Evolutionary conservation across 2,888 invertebrate species (phyloP).

Genomic region (Mamestra brassicae): DNA sequence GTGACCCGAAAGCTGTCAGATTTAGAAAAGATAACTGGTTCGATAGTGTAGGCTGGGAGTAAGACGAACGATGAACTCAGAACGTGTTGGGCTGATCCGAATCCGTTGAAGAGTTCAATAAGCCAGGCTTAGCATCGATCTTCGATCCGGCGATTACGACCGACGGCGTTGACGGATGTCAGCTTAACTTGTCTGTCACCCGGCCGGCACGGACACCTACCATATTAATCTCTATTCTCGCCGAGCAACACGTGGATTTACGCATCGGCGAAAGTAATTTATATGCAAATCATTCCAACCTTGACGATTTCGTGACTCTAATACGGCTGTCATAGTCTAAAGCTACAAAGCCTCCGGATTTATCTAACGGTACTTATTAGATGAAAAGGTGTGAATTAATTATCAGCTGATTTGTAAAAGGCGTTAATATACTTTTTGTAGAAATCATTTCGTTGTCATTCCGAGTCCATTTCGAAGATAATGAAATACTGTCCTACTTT

Average conservation of each 20-base stretch:
- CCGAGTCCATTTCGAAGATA: constrained; percentile 24
- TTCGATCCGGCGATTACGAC: constrained; percentile 88
- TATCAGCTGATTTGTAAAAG: constrained; percentile 55
- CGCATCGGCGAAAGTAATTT: constrained; percentile 89
- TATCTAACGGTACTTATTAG: constrained; percentile 76
- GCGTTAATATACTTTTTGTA: constrained; percentile 53
- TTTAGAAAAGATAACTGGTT: constrained; percentile 82
- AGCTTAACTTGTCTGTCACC: constrained; percentile 89
- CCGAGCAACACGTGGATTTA: constrained; percentile 90
- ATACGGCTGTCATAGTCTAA: constrained; percentile 80
- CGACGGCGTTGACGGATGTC: constrained; percentile 90
- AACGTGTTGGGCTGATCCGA: constrained; percentile 79
- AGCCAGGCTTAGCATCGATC: constrained; percentile 89
- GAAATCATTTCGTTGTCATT: constrained; percentile 19
- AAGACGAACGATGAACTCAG: constrained; percentile 78
- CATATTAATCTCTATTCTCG: constrained; percentile 89
- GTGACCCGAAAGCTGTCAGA: constrained; percentile 83
- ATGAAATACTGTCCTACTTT: constrained; percentile 19
- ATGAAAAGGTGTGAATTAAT: constrained; percentile 75
- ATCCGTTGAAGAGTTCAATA: constrained; percentile 87
- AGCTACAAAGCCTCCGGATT: constrained; percentile 78
- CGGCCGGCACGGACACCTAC: constrained; percentile 84
- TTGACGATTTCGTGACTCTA: constrained; percentile 88
- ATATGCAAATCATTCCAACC: constrained; percentile 89
- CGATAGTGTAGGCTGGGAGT: constrained; percentile 75